Percentiles rank a stretch among this genome's conserved stretches.
These are phyloP conservation scores for Lycocorax pyrrhopterus DNA, from an alignment of 2,113 vertebrate species.

Conservation along the genomic window DNA sequence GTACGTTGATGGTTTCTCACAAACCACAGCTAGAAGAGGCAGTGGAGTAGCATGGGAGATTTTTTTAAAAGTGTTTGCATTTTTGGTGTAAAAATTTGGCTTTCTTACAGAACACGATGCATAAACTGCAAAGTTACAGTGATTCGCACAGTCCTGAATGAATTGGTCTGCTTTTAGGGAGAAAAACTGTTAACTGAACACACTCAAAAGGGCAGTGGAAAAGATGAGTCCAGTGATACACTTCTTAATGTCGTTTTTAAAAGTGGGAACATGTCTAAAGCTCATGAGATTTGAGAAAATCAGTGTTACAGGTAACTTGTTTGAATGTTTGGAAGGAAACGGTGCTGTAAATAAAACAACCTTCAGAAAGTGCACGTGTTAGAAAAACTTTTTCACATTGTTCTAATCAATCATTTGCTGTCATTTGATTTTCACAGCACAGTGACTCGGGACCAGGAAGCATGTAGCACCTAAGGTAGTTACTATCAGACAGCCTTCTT, in stretches of 20 bases:
- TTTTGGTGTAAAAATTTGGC: neutral
- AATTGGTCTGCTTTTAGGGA: neutral
- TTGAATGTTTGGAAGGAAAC: neutral
- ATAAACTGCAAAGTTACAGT: neutral
- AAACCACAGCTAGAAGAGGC: slow-evolving; percentile 12
- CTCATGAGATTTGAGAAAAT: neutral
- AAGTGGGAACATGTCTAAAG: neutral
- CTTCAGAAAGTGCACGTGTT: neutral
- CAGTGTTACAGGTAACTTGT: neutral
- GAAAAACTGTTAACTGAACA: neutral
- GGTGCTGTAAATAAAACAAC: neutral
- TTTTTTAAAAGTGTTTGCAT: neutral
- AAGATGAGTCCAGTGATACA: neutral
- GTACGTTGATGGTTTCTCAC: neutral
- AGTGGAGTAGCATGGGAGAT: neutral
- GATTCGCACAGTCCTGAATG: neutral
- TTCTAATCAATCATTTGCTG: neutral
- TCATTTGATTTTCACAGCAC: neutral
- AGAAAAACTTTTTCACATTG: neutral
- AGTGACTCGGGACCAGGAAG: neutral
- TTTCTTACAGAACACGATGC: neutral
- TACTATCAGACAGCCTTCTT: neutral
- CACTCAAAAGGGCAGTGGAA: neutral
- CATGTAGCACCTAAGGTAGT: neutral
- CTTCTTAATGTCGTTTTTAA: neutral